phyloP scores from a whole-genome alignment of 1,140 invertebrate genomes.

The Drosophila pruinosa region DNA sequence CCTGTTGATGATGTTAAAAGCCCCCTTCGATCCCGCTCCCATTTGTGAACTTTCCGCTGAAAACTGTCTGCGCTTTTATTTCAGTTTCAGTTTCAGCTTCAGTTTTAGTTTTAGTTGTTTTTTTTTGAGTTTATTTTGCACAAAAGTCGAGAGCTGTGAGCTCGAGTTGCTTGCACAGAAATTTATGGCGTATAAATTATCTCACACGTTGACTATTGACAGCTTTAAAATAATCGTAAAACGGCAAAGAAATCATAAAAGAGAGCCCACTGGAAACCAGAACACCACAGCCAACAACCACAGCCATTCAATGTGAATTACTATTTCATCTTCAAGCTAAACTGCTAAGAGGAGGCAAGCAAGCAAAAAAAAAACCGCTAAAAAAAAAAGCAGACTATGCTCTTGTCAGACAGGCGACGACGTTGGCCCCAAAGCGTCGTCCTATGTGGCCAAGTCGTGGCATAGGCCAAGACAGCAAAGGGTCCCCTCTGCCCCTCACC shows the following conservation, averaged over 20 bases:
- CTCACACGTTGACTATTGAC: slow-evolving; percentile 81
- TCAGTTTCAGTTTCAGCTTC: not conserved
- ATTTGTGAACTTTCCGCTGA: slow-evolving; percentile 37
- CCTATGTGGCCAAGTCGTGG: slow-evolving; percentile 41
- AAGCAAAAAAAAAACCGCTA: not conserved
- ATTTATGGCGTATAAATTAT: slow-evolving; percentile 82
- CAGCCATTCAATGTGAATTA: slow-evolving; percentile 77
- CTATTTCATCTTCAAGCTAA: slow-evolving; percentile 72
- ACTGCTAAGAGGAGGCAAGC: slow-evolving; percentile 24
- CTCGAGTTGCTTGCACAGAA: slow-evolving; percentile 65
- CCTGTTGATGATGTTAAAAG: slow-evolving; percentile 37
- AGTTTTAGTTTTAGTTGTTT: not conserved
- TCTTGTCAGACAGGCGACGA: slow-evolving; percentile 61
- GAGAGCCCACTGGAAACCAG: slow-evolving; percentile 46
- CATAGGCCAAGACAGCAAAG: slow-evolving; percentile 19
- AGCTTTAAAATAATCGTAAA: slow-evolving; percentile 81
- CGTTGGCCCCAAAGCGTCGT: slow-evolving; percentile 55
- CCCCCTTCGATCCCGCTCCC: slow-evolving; percentile 1
- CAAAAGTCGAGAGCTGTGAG: not conserved
- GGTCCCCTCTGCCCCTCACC: not conserved
- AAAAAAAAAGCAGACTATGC: not conserved
- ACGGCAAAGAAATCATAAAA: slow-evolving; percentile 79
- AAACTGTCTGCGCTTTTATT: slow-evolving; percentile 39
- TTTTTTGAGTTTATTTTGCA: slow-evolving; percentile 10
- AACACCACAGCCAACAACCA: slow-evolving; percentile 49